Percentiles rank a stretch among this genome's conserved stretches.
phyloP scores from a whole-genome alignment of 2,113 vertebrate species.

The Atrichornis clamosus region DNA sequence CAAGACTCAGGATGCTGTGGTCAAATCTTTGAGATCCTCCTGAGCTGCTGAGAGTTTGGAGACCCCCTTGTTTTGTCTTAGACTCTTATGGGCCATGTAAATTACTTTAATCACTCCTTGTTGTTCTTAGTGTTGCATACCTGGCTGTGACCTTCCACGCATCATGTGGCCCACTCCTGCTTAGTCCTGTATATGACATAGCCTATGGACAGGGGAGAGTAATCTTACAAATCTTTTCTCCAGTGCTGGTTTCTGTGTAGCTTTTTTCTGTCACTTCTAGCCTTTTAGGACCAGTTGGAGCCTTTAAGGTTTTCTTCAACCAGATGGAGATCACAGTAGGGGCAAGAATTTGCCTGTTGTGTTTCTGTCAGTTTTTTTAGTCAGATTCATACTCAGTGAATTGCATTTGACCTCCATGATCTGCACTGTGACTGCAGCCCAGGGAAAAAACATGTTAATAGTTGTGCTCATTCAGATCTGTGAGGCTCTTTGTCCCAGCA shows the following conservation, averaged over 20 bases:
- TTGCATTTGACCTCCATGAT: background rate
- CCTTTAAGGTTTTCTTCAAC: background rate
- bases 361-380: background rate
- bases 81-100: background rate
- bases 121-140: background rate
- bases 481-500: background rate
- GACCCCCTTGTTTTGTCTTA: background rate
- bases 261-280: background rate
- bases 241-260: background rate
- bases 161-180: background rate
- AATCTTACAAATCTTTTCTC: background rate
- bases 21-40: background rate
- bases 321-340: background rate
- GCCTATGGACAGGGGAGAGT: background rate
- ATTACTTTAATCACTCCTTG: background rate
- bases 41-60: background rate
- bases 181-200: background rate
- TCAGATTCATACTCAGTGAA: background rate
- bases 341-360: background rate
- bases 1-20: background rate
- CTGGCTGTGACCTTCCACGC: background rate
- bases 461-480: background rate
- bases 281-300: background rate
- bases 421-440: background rate
- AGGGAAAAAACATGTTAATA: background rate